Percentiles rank a stretch among this genome's conserved stretches.
phyloP scores from a whole-genome alignment of 2,888 invertebrate genomes.

The Diarsia brunnea region DNA sequence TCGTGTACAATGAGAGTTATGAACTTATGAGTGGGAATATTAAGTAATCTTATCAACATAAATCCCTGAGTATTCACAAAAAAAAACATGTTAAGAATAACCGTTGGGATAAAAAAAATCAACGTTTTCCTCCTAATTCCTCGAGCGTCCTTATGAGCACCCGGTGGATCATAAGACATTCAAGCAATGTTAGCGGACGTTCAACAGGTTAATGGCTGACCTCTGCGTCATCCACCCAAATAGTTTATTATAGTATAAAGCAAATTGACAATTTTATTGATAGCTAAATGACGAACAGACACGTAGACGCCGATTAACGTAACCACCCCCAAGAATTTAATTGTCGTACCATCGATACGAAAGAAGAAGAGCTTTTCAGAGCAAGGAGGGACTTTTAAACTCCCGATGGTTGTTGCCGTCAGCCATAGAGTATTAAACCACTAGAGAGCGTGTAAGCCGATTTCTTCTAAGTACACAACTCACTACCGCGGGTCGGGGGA shows the following conservation, averaged over 20 bases:
- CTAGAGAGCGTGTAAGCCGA: too few relatives aligned
- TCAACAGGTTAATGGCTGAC: too few relatives aligned
- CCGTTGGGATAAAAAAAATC: background rate
- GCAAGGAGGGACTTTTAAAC: background rate
- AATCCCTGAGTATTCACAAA: background rate
- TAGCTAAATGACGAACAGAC: background rate
- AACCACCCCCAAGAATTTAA: background rate
- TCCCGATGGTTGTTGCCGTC: background rate
- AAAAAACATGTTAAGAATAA: conserved; percentile 2
- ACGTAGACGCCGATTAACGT: background rate
- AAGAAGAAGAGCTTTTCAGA: background rate
- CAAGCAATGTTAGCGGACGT: too few relatives aligned
- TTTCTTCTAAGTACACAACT: too few relatives aligned
- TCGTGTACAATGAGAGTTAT: conserved; percentile 1
- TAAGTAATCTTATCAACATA: conserved; percentile 3
- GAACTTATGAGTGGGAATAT: background rate
- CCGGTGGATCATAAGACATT: too few relatives aligned
- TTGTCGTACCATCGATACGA: background rate
- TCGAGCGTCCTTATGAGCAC: too few relatives aligned
- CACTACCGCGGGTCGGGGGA: too few relatives aligned
- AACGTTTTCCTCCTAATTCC: background rate
- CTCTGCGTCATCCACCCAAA: background rate
- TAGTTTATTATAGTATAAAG: background rate
- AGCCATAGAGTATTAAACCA: too few relatives aligned
- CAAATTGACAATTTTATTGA: background rate